Evolutionary conservation across 2,888 invertebrate genomes (phyloP), one percentile per base, ranked within the genome.

Genomic region (Drosophila prolongata): DNA sequence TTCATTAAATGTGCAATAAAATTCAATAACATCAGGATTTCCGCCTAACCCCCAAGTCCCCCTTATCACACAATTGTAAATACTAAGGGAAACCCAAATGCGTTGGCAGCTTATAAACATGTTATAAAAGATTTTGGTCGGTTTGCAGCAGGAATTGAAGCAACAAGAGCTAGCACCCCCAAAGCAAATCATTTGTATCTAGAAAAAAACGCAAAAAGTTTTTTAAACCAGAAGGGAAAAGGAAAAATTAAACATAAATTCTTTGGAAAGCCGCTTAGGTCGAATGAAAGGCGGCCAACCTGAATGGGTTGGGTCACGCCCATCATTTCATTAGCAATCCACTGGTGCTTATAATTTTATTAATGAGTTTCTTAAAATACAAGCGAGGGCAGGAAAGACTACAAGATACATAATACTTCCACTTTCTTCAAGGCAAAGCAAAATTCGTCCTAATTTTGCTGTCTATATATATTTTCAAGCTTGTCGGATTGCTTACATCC

Each of bases 251-350:
- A 74, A 65, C 67, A 67, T 73, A 64, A 52, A 52, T 56, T 56
- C 52, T 65, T 65, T 40, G 38, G 24, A 69, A 77, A 76, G 53
- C 75, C 55, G 69, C 73, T 79, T 73, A 61, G 60, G 42, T 58
- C 54, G 70, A 50, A 64, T 47, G 46, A 59, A 68, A 66, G 46
- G 46, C 62, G 64, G 11, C 46, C 46, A 54, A 13, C 24, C 42
- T 42, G 38, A 60, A 72, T 44, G 14, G 30, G 38, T 44, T 46
- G 27, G 34, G 46, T 46, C 52, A 57, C 38, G 46, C 42, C 42
- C 42, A 59, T 66, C 59, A 67, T 74, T 64, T 76, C 65, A 80
- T 74, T 78, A 74, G 40, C 60, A 77, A 69, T 64, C 66, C 47
- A 16, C 42, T 27, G 57, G 50, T 55, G 53, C 60, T 67, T 34